Evolutionary conservation across 1,140 invertebrate species (phyloP).

Genomic region (Zaprionus taronus): DNA sequence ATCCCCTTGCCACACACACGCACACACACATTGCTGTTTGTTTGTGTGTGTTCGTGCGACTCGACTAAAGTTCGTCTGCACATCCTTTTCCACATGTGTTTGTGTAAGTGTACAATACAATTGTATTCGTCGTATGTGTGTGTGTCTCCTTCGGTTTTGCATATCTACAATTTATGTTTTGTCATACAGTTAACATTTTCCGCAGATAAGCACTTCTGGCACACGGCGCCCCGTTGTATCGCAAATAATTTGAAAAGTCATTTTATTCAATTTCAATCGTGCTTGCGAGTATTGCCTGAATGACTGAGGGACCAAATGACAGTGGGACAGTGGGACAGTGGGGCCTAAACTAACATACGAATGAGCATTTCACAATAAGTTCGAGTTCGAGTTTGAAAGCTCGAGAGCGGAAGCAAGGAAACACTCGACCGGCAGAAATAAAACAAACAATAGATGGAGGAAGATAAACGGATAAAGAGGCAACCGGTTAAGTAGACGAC

Average conservation of each 20-base stretch:
- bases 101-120: conserved; percentile 12
- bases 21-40: conserved; percentile 3
- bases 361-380: conserved; percentile 55
- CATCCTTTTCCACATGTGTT: conserved; percentile 21
- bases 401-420: conserved; percentile 51
- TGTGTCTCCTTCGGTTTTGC: conserved; percentile 55
- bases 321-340: background rate
- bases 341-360: conserved; percentile 44
- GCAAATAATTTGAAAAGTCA: conserved; percentile 77
- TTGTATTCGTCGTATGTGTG: conserved; percentile 15
- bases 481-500: conserved; percentile 47
- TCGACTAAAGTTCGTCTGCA: conserved; percentile 13
- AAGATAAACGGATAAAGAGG: conserved; percentile 17
- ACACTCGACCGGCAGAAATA: conserved; percentile 22
- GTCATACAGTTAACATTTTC: conserved; percentile 78
- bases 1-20: background rate
- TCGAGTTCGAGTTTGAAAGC: conserved; percentile 10
- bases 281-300: conserved; percentile 30
- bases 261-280: conserved; percentile 78
- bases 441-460: conserved; percentile 3
- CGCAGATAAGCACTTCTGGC: conserved; percentile 76
- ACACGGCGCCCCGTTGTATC: conserved; percentile 50
- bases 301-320: background rate
- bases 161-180: conserved; percentile 79
- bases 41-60: conserved; percentile 4